Percentiles rank a stretch among this genome's conserved stretches.
Conservation (phyloP, 2,888 invertebrate genomes). For the Zaprionus lineosus region DNA sequence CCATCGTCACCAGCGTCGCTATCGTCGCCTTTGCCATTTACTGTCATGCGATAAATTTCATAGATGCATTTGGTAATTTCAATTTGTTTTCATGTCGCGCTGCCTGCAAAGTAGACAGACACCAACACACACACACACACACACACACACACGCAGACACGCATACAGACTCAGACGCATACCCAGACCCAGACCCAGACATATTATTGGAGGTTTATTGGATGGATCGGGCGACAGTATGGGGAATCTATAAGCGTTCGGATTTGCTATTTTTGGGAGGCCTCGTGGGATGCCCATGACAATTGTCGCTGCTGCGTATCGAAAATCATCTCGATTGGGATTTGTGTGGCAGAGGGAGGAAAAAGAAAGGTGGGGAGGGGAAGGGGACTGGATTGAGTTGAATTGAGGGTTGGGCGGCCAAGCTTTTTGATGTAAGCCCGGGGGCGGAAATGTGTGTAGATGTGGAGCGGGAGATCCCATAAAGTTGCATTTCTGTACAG, state of each 20-base stretch:
- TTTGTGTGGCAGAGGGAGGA: neutral
- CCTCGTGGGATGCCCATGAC: slow-evolving; percentile 53
- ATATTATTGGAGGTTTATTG: slow-evolving; percentile 70
- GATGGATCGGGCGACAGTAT: slow-evolving; percentile 11
- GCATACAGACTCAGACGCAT: too few relatives aligned
- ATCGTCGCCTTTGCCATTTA: slow-evolving; percentile 4
- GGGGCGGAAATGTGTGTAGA: slow-evolving; percentile 45
- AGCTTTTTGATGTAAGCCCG: slow-evolving; percentile 60
- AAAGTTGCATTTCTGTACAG: slow-evolving; percentile 26
- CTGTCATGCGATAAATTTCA: slow-evolving; percentile 63
- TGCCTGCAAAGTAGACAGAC: slow-evolving; percentile 30
- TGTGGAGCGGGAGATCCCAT: slow-evolving; percentile 16
- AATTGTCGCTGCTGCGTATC: slow-evolving; percentile 67
- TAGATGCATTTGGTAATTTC: slow-evolving; percentile 73
- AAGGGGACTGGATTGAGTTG: neutral
- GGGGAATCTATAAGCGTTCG: slow-evolving; percentile 4
- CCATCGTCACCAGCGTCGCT: neutral
- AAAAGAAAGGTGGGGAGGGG: neutral
- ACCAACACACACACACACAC: too few relatives aligned
- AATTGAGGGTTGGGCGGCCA: slow-evolving; percentile 10
- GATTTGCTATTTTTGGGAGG: slow-evolving; percentile 51
- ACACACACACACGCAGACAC: too few relatives aligned
- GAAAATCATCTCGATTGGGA: too few relatives aligned
- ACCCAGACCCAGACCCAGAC: too few relatives aligned
- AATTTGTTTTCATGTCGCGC: slow-evolving; percentile 68